Base-by-base conservation (phyloP, 2,888 invertebrate species). In the Eubasilissa splendida region DNA sequence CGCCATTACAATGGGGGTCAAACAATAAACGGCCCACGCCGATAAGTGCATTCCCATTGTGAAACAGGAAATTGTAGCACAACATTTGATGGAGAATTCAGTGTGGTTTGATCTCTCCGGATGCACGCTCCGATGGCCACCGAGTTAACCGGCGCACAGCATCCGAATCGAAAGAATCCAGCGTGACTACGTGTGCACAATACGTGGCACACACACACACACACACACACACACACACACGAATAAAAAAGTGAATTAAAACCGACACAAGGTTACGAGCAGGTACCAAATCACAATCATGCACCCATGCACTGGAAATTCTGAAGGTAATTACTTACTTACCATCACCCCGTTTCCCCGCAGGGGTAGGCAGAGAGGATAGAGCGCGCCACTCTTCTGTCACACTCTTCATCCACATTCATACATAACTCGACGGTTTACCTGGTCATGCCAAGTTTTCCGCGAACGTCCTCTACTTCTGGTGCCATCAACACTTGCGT, bases 161-260 rank as follows among this genome's bases (percentile, higher is more conserved):
- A 75, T 75, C 75, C 75, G 75, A 75, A 52, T 11, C 22, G 60
- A 31, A 73, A 54, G 31, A 73, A 73, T 73, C 56, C 42, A 42
- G 42, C 42, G 42, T 42, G 42, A 42, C 42, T 42, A 7, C 42
- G 3, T 7, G 42, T 42, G 42, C 42, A 42, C 42, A 42, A 42
- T 42, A 7, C 42, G 42, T 7, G 42, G 4, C 42, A 42, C 42
- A 42, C 22, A 42, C 7, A 42, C 42, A 42, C 42, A 42, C 42
- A 42, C 42, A 42, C 42, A 42, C 42, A 42, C 7, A 42, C 42
- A 42, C 42, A 42, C 42, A 7, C 42, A 7, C 4, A 7, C 7
- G 42, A 42, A 42, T 5, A 42, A 42, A 42, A 42, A 42, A 7
- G 42, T 7, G 42, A 42, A 42, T 42, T 42, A 42, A 42, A 42